Evolutionary conservation across 2,888 invertebrate species (phyloP), one percentile per base, ranked within the genome.

Genomic region (Dione vanillae): DNA sequence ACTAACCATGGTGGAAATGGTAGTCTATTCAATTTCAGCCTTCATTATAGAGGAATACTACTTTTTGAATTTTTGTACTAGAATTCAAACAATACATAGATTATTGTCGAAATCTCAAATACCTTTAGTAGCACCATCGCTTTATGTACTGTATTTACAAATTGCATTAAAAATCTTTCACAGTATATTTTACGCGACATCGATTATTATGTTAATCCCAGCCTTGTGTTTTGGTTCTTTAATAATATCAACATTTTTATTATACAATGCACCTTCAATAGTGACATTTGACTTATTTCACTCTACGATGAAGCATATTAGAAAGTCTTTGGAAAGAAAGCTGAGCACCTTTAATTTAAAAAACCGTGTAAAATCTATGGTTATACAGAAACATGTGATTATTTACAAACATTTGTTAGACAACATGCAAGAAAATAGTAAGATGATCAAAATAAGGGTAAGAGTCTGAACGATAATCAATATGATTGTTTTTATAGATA

Each of bases 341-440:
- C 14, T 45, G 11, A n/a, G n/a, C 8, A 14, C 10, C 27, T 12
- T 1, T 35, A 14, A 64, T 14, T 1, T 37, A 0, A 12, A 37
- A 16, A 58, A 47, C 9, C 35, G 45, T 2, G 37, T 35, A 14
- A 54, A 56, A 27, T n/a, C 16, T 5, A 6, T 9, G 16, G 19
- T 56, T 37, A 45, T 67, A 20, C 58, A 11, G 8, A 58, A 49
- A 37, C 54, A 67, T 45, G 12, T 67, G 14, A 35, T 37, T 19
- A 47, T 67, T 47, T 67, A 67, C 20, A 45, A 54, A 35, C 66
- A 67, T 27, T 19, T 67, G 37, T 43, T 67, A 27, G 20, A 67
- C 16, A 58, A 45, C 11, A 40, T 67, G 27, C 41, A 43, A 8
- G 19, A 47, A 3, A 45, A 56, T 27, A 16, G 27, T 12, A 56